Base-by-base conservation (phyloP, 2,888 invertebrate species). In the Ferrisia virgata region DNA sequence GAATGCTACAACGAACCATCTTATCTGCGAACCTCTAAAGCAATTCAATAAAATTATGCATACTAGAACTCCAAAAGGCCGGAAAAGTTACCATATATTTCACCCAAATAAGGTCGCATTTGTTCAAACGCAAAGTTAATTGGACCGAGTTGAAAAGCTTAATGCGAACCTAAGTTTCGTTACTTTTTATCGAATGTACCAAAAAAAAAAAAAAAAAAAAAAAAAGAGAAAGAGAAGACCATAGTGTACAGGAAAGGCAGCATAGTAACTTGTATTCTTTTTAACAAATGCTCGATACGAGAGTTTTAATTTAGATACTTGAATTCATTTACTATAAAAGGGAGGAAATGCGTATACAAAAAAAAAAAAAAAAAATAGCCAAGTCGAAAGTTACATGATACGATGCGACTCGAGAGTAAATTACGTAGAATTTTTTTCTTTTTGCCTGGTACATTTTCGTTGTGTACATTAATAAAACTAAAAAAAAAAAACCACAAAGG, bases 71-170 rank as follows among this genome's bases (percentile, higher is more conserved):
- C 58, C 28, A 25, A 64, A 64, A 64, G 58, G 58, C 58, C 58
- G 58, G 58, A 64, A 64, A 64, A 64, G 58, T 64, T 64, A 28
- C 58, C 47, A 47, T 47, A 64, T 64, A 64, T 64, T 25, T 64
- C 58, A 64, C 28, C n/a, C 58, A 72, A 72, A 72, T 31, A 72
- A 72, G 72, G 72, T 72, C 72, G 72, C 33, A 72, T 72, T 72
- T 64, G 58, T 64, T 64, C 58, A 28, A 53, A 64, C 69, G 72
- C 33, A 33, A 64, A 72, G 72, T 72, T 72, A 72, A 72, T 72
- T 72, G 72, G 72, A 72, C 72, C 72, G 33, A 72, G 72, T 72
- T 72, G 72, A 72, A 72, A 72, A 25, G 58, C 58, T 28, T 64
- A 47, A 47, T 47, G 47, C 47, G 47, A 47, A 47, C 47, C 47